Percentiles rank a stretch among this genome's conserved stretches.
Evolutionary conservation across 2,113 vertebrate genomes (phyloP).

Genomic region (Lycaon pictus): DNA sequence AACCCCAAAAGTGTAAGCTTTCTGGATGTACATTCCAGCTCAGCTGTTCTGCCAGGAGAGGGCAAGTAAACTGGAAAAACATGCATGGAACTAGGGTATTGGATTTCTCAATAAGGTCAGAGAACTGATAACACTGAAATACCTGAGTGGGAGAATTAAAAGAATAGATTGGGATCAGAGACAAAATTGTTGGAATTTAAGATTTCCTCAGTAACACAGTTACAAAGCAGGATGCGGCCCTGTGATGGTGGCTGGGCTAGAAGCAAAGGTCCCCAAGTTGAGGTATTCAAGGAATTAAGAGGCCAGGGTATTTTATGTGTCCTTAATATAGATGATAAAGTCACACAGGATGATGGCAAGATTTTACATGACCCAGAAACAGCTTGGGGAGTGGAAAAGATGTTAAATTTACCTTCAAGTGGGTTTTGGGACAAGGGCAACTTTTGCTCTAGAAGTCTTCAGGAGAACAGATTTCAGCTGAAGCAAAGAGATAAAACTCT

Average conservation of each 20-base stretch:
- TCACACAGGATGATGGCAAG: not conserved
- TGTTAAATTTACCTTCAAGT: not conserved
- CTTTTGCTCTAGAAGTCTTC: not conserved
- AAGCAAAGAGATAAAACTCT: not conserved
- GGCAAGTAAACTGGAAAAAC: conserved; percentile 15
- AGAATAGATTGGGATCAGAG: not conserved
- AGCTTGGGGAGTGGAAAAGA: not conserved
- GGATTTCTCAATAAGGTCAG: not conserved
- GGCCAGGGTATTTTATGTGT: not conserved
- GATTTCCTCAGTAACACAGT: not conserved
- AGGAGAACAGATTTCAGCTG: not conserved
- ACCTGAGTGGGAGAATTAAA: conserved; percentile 11
- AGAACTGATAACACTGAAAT: conserved; percentile 32
- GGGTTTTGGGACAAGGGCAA: not conserved
- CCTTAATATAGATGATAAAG: not conserved
- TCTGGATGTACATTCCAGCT: not conserved
- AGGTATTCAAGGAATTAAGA: not conserved
- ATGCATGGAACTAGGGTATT: not conserved
- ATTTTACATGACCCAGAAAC: not conserved
- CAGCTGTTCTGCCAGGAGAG: not conserved
- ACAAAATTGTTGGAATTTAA: conserved; percentile 38
- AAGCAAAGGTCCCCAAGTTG: not conserved
- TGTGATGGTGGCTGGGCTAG: not conserved
- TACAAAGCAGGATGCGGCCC: not conserved
- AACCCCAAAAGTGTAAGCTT: not conserved